A percentile compares a stretch with the other conserved stretches of the same genome.
Conservation (phyloP, 2,888 invertebrate genomes). For the Tachina fera region DNA sequence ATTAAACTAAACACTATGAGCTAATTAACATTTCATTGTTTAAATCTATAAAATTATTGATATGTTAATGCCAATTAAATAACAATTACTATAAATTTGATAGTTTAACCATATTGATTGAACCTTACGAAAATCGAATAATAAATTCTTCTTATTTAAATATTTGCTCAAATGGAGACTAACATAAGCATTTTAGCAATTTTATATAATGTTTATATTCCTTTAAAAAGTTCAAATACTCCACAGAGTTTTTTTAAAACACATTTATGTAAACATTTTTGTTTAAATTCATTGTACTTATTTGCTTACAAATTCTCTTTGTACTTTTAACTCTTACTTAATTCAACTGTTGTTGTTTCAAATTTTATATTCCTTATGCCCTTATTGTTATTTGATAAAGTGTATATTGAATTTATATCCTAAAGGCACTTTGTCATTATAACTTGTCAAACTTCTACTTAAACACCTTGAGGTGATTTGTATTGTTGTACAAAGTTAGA, state of each 20-base stretch:
- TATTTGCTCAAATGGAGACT: too few relatives aligned
- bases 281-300: constrained; percentile 9
- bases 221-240: background rate
- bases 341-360: background rate
- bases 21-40: too few relatives aligned
- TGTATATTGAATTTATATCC: constrained; percentile 64
- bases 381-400: constrained; percentile 59
- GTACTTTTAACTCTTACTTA: background rate
- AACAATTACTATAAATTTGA: too few relatives aligned
- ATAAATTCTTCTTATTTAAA: too few relatives aligned
- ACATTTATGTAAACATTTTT: background rate
- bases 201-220: too few relatives aligned
- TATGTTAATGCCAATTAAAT: too few relatives aligned
- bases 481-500: constrained; percentile 25
- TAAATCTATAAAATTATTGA: too few relatives aligned
- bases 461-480: constrained; percentile 54
- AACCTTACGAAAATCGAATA: too few relatives aligned
- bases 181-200: too few relatives aligned
- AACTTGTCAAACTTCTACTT: constrained; percentile 62
- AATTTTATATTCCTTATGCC: background rate
- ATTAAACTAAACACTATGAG: too few relatives aligned
- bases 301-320: background rate
- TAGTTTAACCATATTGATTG: too few relatives aligned
- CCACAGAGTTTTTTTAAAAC: constrained; percentile 4
- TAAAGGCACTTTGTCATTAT: constrained; percentile 61